These are phyloP conservation scores for Platypus cylindrus DNA, from an alignment of 2,888 invertebrate genomes.

Conservation along the genomic window DNA sequence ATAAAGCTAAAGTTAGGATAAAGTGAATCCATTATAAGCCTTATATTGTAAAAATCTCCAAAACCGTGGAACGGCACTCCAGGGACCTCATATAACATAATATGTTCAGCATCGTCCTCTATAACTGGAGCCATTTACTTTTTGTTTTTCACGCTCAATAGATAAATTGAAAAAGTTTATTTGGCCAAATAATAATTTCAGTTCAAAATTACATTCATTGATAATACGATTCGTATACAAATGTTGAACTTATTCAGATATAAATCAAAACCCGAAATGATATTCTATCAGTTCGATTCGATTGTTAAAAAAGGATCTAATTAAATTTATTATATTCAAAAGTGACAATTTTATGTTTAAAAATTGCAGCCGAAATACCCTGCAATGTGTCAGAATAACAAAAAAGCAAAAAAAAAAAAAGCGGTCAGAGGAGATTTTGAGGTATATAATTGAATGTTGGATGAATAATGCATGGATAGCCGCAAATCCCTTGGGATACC, in stretches of 20 bases:
- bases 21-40: slow-evolving; percentile 21
- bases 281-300: too few relatives aligned
- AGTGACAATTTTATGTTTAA: slow-evolving; percentile 12
- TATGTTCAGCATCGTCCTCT: slow-evolving; percentile 25
- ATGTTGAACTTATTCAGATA: too few relatives aligned
- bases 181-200: slow-evolving; percentile 2
- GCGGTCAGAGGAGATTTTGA: slow-evolving; percentile 28
- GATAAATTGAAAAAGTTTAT: slow-evolving; percentile 10
- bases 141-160: slow-evolving; percentile 9
- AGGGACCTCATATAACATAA: slow-evolving; percentile 29
- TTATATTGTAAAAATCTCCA: slow-evolving; percentile 19
- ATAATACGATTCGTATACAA: too few relatives aligned
- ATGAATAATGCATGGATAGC: slow-evolving; percentile 35
- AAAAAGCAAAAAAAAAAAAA: too few relatives aligned
- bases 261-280: too few relatives aligned
- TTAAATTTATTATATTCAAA: too few relatives aligned
- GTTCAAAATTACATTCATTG: too few relatives aligned
- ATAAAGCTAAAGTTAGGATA: slow-evolving; percentile 20
- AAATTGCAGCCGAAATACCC: slow-evolving; percentile 7
- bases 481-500: slow-evolving; percentile 26
- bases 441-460: slow-evolving; percentile 37
- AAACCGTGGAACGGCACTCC: slow-evolving; percentile 22
- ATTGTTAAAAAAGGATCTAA: too few relatives aligned
- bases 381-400: slow-evolving; percentile 15
- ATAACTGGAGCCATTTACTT: slow-evolving; percentile 14